Evolutionary conservation across 2,888 invertebrate species (phyloP).

Genomic region (Idaea straminata): DNA sequence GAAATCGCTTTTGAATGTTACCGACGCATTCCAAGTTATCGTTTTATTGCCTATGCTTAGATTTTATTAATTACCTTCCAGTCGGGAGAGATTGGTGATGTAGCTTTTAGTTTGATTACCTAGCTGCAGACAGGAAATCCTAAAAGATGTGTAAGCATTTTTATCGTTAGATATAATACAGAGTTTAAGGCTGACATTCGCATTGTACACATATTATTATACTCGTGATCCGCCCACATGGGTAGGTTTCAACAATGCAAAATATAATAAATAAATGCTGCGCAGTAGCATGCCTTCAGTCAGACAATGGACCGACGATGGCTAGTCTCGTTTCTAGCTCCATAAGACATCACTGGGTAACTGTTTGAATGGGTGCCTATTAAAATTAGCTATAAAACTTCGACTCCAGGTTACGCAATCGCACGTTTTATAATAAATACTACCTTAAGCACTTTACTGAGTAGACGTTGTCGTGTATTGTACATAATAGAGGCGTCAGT

Average conservation of each 20-base stretch:
- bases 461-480: conserved; percentile 26
- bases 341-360: conserved; percentile 48
- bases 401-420: conserved; percentile 35
- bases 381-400: conserved; percentile 36
- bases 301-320: conserved; percentile 62
- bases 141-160: conserved; percentile 17
- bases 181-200: not conserved
- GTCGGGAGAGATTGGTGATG: conserved; percentile 32
- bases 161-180: conserved; percentile 20
- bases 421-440: conserved; percentile 19
- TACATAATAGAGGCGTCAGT: conserved; percentile 51
- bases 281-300: conserved; percentile 57
- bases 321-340: conserved; percentile 43
- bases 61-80: conserved; percentile 63
- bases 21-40: conserved; percentile 69
- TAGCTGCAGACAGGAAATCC: conserved; percentile 15
- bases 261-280: conserved; percentile 50
- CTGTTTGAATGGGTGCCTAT: conserved; percentile 50
- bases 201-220: conserved; percentile 26
- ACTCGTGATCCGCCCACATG: conserved; percentile 53
- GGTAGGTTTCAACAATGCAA: conserved; percentile 45
- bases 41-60: conserved; percentile 68
- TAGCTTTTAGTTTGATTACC: conserved; percentile 7
- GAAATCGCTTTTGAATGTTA: conserved; percentile 68
- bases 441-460: conserved; percentile 7